Conservation (phyloP, 2,888 invertebrate species). For the Pocota personata region DNA sequence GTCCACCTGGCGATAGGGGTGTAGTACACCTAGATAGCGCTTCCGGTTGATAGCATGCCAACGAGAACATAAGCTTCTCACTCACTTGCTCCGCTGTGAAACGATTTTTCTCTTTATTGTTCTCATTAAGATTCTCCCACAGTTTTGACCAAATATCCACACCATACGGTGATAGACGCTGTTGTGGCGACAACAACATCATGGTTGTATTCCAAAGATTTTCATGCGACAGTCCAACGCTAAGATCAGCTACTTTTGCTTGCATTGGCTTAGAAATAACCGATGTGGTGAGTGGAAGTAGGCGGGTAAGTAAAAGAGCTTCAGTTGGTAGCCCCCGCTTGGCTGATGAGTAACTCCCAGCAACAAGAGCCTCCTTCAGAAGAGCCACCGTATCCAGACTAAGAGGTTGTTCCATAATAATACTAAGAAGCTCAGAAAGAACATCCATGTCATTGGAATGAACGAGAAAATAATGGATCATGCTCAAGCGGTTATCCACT, state of each 20-base stretch:
- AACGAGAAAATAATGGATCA: conserved; percentile 91
- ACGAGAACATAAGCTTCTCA: conserved; percentile 90
- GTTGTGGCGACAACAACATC: conserved; percentile 92
- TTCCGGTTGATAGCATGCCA: conserved; percentile 94
- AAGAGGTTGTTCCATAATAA: conserved; percentile 85
- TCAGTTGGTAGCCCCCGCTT: conserved; percentile 89
- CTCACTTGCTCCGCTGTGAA: conserved; percentile 88
- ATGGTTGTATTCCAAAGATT: conserved; percentile 91
- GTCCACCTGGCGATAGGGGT: conserved; percentile 90
- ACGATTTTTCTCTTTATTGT: conserved; percentile 85
- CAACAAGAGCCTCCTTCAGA: conserved; percentile 92
- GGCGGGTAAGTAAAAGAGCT: conserved; percentile 86
- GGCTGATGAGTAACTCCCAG: conserved; percentile 88
- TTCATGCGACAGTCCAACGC: conserved; percentile 88
- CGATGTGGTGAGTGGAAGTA: conserved; percentile 88
- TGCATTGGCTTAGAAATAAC: conserved; percentile 81
- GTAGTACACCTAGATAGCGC: conserved; percentile 93
- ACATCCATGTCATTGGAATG: conserved; percentile 90
- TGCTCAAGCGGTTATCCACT: conserved; percentile 89
- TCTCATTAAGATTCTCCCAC: conserved; percentile 88
- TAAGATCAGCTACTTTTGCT: conserved; percentile 83
- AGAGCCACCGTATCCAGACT: conserved; percentile 85
- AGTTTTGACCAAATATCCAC: conserved; percentile 92
- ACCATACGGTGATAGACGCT: conserved; percentile 91
- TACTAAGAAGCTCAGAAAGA: conserved; percentile 88